Conservation (phyloP, 1,140 invertebrate genomes). For the Cyclina sinensis region DNA sequence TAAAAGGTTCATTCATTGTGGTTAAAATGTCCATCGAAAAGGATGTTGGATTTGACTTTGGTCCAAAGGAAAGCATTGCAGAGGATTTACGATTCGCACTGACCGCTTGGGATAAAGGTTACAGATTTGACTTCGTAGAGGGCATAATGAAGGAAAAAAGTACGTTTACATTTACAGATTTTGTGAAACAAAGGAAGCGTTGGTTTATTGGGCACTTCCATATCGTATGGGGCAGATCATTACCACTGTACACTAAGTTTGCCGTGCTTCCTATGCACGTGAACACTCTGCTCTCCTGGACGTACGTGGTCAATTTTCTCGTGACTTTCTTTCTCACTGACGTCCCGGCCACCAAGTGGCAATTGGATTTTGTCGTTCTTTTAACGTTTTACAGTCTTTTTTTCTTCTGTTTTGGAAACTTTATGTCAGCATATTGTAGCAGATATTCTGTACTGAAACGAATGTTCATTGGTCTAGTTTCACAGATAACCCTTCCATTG, state of each 20-base stretch:
- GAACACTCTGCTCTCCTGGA: slow-evolving; percentile 12
- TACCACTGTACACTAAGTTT: slow-evolving; percentile 27
- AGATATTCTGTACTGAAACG: slow-evolving; percentile 91
- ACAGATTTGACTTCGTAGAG: slow-evolving; percentile 80
- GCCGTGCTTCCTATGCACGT: slow-evolving; percentile 1
- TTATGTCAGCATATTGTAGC: slow-evolving; percentile 96
- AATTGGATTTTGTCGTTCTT: slow-evolving; percentile 95
- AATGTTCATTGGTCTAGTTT: slow-evolving; percentile 89
- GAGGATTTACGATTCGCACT: slow-evolving; percentile 98
- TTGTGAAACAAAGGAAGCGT: slow-evolving; percentile 97
- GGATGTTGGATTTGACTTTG: slow-evolving; percentile 97
- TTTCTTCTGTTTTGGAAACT: slow-evolving; percentile 98
- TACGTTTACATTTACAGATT: slow-evolving; percentile 97
- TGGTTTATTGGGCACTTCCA: slow-evolving; percentile 95
- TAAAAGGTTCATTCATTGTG: slow-evolving; percentile 90
- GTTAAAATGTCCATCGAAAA: slow-evolving; percentile 94
- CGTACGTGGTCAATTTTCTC: background rate
- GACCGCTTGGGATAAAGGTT: slow-evolving; percentile 90
- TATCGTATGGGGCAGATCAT: slow-evolving; percentile 24
- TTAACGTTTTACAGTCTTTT: slow-evolving; percentile 96
- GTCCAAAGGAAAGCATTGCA: slow-evolving; percentile 96
- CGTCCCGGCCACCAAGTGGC: slow-evolving; percentile 92
- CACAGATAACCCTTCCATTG: slow-evolving; percentile 41
- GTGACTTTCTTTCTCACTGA: slow-evolving; percentile 87
- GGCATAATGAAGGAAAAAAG: slow-evolving; percentile 99